Evolutionary conservation across 1,140 invertebrate species (phyloP), one percentile per base, ranked within the genome.

Genomic region (Idris sp.): DNA sequence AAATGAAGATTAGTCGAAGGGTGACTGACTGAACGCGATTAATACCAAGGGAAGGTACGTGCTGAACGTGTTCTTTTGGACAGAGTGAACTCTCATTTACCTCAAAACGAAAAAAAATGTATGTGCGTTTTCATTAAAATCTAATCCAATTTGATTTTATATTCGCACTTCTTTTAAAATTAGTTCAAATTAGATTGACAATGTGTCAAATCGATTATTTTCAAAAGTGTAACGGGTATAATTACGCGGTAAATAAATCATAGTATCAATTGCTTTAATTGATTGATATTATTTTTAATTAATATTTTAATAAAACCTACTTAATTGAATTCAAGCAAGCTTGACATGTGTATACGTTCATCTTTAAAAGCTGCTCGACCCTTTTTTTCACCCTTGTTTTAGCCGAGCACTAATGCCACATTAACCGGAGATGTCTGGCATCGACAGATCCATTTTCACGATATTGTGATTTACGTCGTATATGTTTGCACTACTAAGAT

Each of bases 1-100:
- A 74, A 74, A 74, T 74, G 61, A 74, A 74, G 71, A 74, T 74
- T 74, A 74, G 53, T 67, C 61, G 61, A 54, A 31, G 71, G 71
- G 53, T 67, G 71, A 65, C 71, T 74, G 48, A 9, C 71, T 74
- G 54, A 48, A 40, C 13, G 30, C 48, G 44, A 74, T 74, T 67
- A 65, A 74, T 61, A 67, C 71, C 19, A 35, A 56, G 40, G 61
- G 61, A 74, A 74, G 71, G n/a, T 61, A 74, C 71, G 71, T 67
- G 71, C 71, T 67, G 48, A 40, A 53, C 46, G 35, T 58, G 51
- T 73, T 51, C 28, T 40, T 58, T 40, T 15, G 30, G 46, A 51
- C 43, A 58, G 9, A 26, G 15, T 6, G 15, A 59, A 65, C 43
- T 58, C 53, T 51, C 65, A 41, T 65, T 64, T 26, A 51, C 28